Evolutionary conservation across 2,888 invertebrate genomes (phyloP), one percentile per base, ranked within the genome.

Genomic region (Palloptera scutellata): DNA sequence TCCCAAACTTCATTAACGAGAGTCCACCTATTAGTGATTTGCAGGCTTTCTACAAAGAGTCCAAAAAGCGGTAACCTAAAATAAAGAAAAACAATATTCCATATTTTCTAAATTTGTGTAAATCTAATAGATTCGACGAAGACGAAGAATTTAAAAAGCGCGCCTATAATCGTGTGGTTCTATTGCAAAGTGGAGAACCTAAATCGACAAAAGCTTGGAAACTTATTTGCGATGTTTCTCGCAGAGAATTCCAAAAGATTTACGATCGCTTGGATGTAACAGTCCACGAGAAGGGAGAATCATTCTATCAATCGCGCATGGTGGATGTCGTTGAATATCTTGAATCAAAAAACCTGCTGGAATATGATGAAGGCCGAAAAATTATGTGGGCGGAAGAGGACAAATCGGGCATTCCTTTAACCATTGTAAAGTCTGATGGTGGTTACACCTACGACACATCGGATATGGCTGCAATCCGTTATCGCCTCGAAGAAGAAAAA

Each of bases 271-370:
- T 99, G 51, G 92, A 95, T 74, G 88, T 92, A 4, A 89, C 86
- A 66, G 81, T 98, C 41, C 87, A 87, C 48, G 95, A 97, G 80
- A 87, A 96, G 69, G 99, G 99, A 17, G 99, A 99, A 86, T 98
- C 98, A 0, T 99, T 96, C 84, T 99, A 99, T 84, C 98, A 99
- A 80, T 91, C 91, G 13, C 88, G 91, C 65, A 99, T 99, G 99
- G 88, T 91, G 74, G 83, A 85, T 8, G 81, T 97, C 1, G 92
- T 97, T 0, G 86, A 92, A 80, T 87, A 92, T 72, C 84, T 97
- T 8, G 91, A 92, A 75, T 86, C 87, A 1, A 88, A 88, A 76
- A 90, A 92, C 75, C 85, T 90, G 15, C 84, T 96, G 13, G 92
- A 93, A 83, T 89, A 91, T 74, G 95, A 95, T 80, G 91, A 94